phyloP scores from a whole-genome alignment of 2,113 vertebrate genomes.

The Solenodon paradoxus region DNA sequence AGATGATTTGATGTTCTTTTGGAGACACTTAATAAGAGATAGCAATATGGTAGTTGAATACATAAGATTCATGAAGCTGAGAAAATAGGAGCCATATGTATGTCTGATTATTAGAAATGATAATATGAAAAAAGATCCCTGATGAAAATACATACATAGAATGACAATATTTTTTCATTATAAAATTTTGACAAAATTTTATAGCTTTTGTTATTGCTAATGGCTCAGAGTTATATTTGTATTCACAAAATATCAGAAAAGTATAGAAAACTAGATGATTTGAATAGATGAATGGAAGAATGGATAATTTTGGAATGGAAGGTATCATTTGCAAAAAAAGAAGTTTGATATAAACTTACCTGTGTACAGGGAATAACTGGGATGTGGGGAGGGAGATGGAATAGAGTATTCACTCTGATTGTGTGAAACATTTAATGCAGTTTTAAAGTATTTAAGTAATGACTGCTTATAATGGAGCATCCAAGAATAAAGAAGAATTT shows the following conservation, averaged over 20 bases:
- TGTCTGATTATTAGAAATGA: neutral
- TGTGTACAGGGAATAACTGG: neutral
- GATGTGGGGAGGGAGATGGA: neutral
- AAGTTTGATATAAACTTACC: neutral
- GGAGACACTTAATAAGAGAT: neutral
- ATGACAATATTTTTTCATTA: neutral
- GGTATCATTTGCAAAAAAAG: neutral
- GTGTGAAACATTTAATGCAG: neutral
- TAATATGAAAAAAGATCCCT: neutral
- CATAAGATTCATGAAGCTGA: neutral
- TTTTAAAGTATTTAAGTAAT: neutral
- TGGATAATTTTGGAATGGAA: neutral
- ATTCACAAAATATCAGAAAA: neutral
- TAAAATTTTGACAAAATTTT: neutral
- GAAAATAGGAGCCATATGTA: neutral
- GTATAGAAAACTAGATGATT: no score
- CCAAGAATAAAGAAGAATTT: neutral
- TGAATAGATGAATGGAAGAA: neutral
- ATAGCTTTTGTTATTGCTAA: neutral
- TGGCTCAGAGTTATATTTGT: neutral
- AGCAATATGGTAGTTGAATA: neutral
- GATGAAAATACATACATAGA: neutral
- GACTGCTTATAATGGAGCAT: neutral
- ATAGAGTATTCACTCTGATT: neutral
- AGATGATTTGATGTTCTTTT: neutral